Base-by-base conservation (phyloP, 1,140 invertebrate species). In the Cyrtorhinus lividipennis region DNA sequence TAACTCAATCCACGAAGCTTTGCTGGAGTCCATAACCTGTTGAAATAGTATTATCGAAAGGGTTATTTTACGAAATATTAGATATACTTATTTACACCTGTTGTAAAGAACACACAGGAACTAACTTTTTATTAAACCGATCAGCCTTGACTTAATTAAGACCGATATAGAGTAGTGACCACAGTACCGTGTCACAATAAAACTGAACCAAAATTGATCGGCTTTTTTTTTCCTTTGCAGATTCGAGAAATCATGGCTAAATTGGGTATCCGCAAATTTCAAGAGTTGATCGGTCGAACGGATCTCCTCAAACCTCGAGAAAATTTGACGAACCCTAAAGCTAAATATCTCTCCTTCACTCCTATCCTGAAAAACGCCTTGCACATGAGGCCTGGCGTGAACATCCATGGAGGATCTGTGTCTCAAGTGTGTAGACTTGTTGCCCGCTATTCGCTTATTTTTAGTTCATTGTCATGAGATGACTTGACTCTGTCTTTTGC, bases 271-370 rank as follows among this genome's bases (percentile, higher is more conserved):
- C 76, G 84, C 1, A 85, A 82, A 66, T 90, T 96, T 78, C 87
- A 95, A 77, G 94, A 99, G 69, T 75, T 98, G 18, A 85, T 99
- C 67, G 96, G 96, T 2, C 83, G 93, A 15, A 95, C 93, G 1
- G 95, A 99, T 76, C 76, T 95, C 1, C 74, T 97, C 1, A 85
- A 83, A 73, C 69, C 69, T 22, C 71, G 78, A 18, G 81, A 83
- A 26, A 76, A 76, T 56, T 71, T 78, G 62, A 77, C 78, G 61
- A 78, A 86, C 69, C 77, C 78, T 12, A 98, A 98, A 77, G 90
- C 93, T 1, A 84, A 84, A 63, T 79, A 86, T 56, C 73, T 99
- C 56, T 88, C 98, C 73, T 83, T 98, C 30, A 81, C 83, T 56
- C 77, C 85, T 13, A 85, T 99, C 60, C 75, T 98, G 25, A 88